Base-by-base conservation (phyloP, 2,113 vertebrate species). In the Thryonomys swinderianus region DNA sequence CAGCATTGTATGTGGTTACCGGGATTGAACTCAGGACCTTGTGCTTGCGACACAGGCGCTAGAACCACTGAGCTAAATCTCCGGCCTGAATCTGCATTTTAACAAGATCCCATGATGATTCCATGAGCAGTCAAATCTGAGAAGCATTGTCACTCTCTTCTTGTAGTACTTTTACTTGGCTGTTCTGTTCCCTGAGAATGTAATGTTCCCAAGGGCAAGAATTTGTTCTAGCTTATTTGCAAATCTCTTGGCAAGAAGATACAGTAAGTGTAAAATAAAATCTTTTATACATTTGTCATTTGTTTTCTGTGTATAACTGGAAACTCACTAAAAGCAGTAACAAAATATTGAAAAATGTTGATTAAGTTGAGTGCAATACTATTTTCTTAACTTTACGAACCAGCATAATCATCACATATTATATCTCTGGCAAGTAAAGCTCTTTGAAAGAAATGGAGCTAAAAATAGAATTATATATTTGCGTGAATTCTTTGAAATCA, bases 161-260 rank as follows among this genome's bases (percentile, higher is more conserved):
- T 86, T 30, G 17, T 0, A 0, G n/a, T 66, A n/a, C 18, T 61
- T 53, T 81, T 69, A 71, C 59, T 93, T 95, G 64, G 51, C 21
- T 89, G 23, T 81, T 55, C 32, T 80, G 7, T 61, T 90, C 32
- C 55, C 37, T 87, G 13, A 87, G 48, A 67, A 76, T 88, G 34
- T 42, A 32, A 86, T 76, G 53, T 64, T n/a, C 88, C 76, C 57
- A 86, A 81, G 59, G 51, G 62, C 57, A 94, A 57, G 40, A 67
- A 64, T 81, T 51, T 87, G 27, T 95, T 88, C 59, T 91, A 83
- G 32, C 23, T 96, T 92, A 10, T 67, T 78, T 97, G 90, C 91
- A 45, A 91, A 32, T 93, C 62, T 96, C 76, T 42, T 87, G 81
- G 62, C 55, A 92, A 73, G 32, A 87, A 84, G 11, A 66, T 67